Percentiles rank a stretch among this genome's conserved stretches.
Conservation (phyloP, 2,113 vertebrate genomes). For the Pangasianodon hypophthalmus region DNA sequence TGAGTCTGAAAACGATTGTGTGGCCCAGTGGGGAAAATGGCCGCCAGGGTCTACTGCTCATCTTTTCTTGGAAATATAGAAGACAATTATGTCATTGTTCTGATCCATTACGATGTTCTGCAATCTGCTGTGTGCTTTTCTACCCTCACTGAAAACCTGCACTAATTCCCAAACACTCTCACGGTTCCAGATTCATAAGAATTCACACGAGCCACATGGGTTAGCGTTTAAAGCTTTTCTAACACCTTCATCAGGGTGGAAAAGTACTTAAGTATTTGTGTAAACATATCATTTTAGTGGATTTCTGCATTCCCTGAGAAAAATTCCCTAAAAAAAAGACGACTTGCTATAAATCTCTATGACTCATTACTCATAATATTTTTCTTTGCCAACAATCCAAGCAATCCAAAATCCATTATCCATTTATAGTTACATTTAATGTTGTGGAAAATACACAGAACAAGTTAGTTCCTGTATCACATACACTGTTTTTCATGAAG, state of each 20-base stretch:
- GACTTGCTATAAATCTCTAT: neutral
- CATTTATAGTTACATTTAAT: neutral
- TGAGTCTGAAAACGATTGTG: neutral
- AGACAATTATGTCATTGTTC: constrained; percentile 42
- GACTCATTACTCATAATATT: neutral
- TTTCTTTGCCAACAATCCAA: neutral
- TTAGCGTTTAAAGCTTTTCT: neutral
- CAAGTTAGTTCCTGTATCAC: neutral
- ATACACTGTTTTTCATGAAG: neutral
- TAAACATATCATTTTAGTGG: neutral
- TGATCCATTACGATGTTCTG: constrained; percentile 39
- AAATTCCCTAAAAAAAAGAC: too few species aligned
- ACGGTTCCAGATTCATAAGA: neutral
- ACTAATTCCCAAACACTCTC: neutral
- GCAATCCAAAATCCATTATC: neutral
- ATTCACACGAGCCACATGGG: neutral
- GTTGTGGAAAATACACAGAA: neutral
- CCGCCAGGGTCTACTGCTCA: constrained; percentile 44
- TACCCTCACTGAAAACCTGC: constrained; percentile 32
- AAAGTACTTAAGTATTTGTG: neutral
- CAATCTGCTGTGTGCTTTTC: constrained; percentile 48
- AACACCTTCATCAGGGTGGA: neutral
- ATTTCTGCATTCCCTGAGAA: neutral
- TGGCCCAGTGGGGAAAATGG: constrained; percentile 2
- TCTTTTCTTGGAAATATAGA: constrained; percentile 46